Conservation (phyloP, 2,113 vertebrate species). For the Pao palembangensis region DNA sequence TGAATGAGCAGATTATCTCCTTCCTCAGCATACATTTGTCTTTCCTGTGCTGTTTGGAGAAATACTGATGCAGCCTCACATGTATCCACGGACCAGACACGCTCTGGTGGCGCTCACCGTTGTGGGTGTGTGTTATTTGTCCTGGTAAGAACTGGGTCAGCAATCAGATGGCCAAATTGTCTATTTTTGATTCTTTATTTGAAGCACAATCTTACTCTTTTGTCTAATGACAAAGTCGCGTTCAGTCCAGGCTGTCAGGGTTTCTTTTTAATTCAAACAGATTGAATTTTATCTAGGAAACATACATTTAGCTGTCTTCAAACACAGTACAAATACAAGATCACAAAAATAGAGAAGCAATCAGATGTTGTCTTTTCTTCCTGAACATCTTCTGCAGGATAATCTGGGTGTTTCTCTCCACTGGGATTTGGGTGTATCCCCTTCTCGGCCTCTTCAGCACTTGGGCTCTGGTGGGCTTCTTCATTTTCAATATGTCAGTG, state of each 20-base stretch:
- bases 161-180: too few species aligned
- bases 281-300: neutral
- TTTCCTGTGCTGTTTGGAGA: constrained; percentile 70
- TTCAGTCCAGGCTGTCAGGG: neutral
- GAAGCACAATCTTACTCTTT: neutral
- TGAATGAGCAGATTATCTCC: neutral
- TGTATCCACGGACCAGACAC: constrained; percentile 63
- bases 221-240: neutral
- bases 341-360: neutral
- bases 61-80: constrained; percentile 65
- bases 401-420: constrained; percentile 69
- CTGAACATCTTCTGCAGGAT: constrained; percentile 58
- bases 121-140: constrained; percentile 64
- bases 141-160: constrained; percentile 61
- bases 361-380: neutral
- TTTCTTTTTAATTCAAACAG: neutral
- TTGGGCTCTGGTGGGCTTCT: constrained; percentile 61
- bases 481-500: constrained; percentile 69
- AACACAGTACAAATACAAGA: constrained; percentile 3
- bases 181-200: neutral
- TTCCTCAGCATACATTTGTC: constrained; percentile 70
- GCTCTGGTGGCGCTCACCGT: constrained; percentile 60
- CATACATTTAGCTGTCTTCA: neutral
- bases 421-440: constrained; percentile 75
- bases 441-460: constrained; percentile 65